Conservation (phyloP, 2,797 vertebrate species). For the Crocodylus rhombifer region DNA sequence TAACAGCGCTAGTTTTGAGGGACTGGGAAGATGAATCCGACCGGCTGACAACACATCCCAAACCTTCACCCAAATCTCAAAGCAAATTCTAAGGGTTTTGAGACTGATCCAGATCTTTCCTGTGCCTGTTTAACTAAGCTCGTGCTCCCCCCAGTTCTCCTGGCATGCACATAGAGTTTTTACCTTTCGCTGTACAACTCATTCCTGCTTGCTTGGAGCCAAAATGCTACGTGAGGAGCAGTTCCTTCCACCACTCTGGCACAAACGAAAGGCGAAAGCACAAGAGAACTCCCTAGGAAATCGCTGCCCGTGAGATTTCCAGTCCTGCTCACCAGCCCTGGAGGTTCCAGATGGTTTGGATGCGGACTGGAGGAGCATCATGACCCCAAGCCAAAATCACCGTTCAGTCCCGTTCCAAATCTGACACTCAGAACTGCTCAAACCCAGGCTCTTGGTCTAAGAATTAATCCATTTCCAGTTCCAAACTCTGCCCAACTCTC, state of each 20-base stretch:
- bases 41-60: not conserved
- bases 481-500: not conserved
- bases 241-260: not conserved
- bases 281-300: not conserved
- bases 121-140: accelerated
- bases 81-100: not conserved
- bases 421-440: not conserved
- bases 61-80: not conserved
- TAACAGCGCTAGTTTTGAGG: accelerated
- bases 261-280: not conserved
- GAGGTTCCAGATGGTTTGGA: not conserved
- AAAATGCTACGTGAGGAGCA: not conserved
- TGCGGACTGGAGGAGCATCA: not conserved
- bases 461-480: not conserved
- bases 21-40: not conserved
- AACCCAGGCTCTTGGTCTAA: not conserved
- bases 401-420: not conserved
- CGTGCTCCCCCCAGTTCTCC: not conserved
- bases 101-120: not conserved
- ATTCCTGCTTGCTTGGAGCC: not conserved
- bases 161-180: accelerated
- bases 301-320: not conserved
- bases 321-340: not conserved
- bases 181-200: not conserved
- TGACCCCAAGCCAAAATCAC: not conserved